Evolutionary conservation across 2,888 invertebrate species (phyloP).

Genomic region (Tolmerus cingulatus): DNA sequence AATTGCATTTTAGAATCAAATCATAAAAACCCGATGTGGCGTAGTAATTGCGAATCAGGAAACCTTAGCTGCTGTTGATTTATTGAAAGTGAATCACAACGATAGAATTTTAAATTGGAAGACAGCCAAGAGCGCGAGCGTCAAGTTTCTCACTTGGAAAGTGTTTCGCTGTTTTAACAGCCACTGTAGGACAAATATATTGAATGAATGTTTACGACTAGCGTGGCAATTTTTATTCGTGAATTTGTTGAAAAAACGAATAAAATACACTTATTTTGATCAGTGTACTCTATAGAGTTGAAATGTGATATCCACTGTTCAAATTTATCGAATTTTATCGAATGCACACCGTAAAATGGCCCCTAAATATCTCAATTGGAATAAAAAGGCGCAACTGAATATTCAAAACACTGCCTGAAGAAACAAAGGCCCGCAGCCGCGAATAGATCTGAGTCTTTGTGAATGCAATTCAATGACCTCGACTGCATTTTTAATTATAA

Average conservation of each 20-base stretch:
- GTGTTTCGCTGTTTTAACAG: neutral
- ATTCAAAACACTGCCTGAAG: neutral
- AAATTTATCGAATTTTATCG: neutral
- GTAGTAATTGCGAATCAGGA: neutral
- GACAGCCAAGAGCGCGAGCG: neutral
- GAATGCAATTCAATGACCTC: neutral
- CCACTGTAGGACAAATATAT: neutral
- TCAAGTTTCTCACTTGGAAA: neutral
- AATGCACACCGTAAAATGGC: neutral
- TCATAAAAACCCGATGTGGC: neutral
- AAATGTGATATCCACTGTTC: neutral
- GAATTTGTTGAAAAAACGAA: neutral
- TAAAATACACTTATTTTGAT: neutral
- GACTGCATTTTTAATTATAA: neutral
- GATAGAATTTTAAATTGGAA: neutral
- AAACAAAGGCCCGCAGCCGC: neutral
- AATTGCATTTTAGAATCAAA: neutral
- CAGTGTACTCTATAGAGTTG: neutral
- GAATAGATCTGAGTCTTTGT: neutral
- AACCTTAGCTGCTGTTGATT: neutral
- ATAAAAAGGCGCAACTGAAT: neutral
- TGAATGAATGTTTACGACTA: neutral
- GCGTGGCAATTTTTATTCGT: neutral
- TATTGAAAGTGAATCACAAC: neutral
- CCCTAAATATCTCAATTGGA: neutral